Base-by-base conservation (phyloP, 1,140 invertebrate genomes). In the Bombus haemorrhoidalis region DNA sequence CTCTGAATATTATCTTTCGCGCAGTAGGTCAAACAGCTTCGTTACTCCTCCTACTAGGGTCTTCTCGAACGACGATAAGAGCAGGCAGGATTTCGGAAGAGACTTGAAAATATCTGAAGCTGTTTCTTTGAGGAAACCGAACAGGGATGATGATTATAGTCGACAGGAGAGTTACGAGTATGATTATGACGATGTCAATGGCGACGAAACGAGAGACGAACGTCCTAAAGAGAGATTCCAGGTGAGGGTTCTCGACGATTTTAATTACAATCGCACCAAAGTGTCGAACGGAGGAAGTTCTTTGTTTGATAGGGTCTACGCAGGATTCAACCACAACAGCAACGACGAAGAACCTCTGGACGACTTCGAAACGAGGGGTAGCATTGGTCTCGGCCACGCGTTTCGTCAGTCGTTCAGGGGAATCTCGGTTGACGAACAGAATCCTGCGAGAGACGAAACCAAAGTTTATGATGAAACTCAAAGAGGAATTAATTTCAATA, bases 331-430 rank as follows among this genome's bases (percentile, higher is more conserved):
- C 1, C n/a, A 2, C 3, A 13, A 22, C 10, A 47, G 62, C 5
- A 62, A 85, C n/a, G 73, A 32, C 5, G 71, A 87, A 8, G 88
- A 83, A 41, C 28, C 18, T 2, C 34, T 76, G 5, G 93, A 93
- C 32, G 91, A 91, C 10, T 92, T 94, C 79, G 93, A 94, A 59
- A 85, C 86, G 5, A 91, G 87, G n/a, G 93, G 92, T 28, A 94
- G 92, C 66, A 92, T 94, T 18, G 93, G 93, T 8, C 53, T 94
- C 3, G 93, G 59, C 25, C 90, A 69, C 13, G 87, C 89, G 10
- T 32, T 88, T 32, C 68, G 22, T 18, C 28, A 83, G 18, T 62
- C 87, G 32, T 53, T 68, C 4, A 68, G 66, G 32, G 87, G 59
- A 2, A 75, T 89, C 32, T 32, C 69, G 5, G 69, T 90, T 1